phyloP scores from a whole-genome alignment of 2,113 vertebrate genomes.

The Capreolus pygargus region DNA sequence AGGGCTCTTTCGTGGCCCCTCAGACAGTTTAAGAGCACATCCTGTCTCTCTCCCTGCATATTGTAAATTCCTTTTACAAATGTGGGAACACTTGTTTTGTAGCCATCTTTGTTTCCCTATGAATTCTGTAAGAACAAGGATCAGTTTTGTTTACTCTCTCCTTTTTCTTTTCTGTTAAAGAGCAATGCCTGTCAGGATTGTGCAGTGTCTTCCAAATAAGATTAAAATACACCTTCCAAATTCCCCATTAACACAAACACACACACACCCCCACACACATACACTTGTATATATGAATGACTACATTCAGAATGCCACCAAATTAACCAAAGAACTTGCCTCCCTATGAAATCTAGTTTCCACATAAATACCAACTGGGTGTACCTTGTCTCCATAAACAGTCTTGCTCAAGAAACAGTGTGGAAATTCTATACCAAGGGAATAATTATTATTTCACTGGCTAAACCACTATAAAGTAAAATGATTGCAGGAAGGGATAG shows the following conservation, averaged over 20 bases:
- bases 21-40: background rate
- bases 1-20: background rate
- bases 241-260: background rate
- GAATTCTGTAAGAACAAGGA: background rate
- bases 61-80: background rate
- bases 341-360: background rate
- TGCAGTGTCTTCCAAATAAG: background rate
- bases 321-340: background rate
- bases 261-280: background rate
- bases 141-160: background rate
- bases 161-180: background rate
- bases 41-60: fast-evolving
- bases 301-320: background rate
- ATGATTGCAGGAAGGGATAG: background rate
- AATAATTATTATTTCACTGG: background rate
- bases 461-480: background rate
- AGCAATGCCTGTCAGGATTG: background rate
- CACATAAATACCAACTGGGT: background rate
- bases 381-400: background rate
- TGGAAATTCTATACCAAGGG: background rate
- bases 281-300: background rate
- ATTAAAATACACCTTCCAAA: background rate
- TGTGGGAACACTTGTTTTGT: background rate
- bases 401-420: background rate
- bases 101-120: background rate